These are phyloP conservation scores for Circaetus cinerascens DNA, from an alignment of 2,113 vertebrate genomes.

Conservation along the genomic window DNA sequence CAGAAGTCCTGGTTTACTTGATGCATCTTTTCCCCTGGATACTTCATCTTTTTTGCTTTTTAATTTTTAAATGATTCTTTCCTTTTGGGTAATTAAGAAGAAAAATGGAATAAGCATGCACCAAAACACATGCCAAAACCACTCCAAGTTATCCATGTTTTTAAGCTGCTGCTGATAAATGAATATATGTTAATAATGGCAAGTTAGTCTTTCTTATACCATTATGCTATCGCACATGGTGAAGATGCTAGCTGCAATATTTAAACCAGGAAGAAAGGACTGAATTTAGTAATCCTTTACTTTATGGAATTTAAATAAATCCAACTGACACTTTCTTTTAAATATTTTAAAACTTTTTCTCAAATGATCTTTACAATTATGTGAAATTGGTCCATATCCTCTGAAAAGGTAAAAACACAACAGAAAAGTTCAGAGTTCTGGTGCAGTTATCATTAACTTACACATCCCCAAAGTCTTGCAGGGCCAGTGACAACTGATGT, in stretches of 20 bases:
- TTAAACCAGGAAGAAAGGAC: neutral
- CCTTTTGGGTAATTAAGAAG: neutral
- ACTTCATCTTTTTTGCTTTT: slow-evolving; percentile 32
- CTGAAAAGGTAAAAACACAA: neutral
- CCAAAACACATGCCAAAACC: neutral
- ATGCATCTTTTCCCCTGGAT: slow-evolving; percentile 9
- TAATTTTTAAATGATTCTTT: slow-evolving; percentile 20
- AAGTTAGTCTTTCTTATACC: neutral
- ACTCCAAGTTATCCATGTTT: neutral
- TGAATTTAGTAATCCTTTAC: neutral
- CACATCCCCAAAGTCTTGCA: neutral
- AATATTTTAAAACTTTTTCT: neutral
- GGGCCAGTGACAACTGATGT: neutral
- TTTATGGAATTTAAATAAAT: neutral
- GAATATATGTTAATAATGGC: neutral
- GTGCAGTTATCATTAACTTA: neutral
- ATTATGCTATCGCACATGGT: neutral
- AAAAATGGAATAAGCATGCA: slow-evolving; percentile 19
- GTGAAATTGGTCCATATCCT: neutral
- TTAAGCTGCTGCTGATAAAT: neutral
- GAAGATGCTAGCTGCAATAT: neutral
- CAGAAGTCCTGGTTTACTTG: neutral
- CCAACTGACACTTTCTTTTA: neutral
- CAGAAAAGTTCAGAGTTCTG: neutral
- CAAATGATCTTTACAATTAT: neutral